These are phyloP conservation scores for Neodiprion fabricii DNA, from an alignment of 1,140 invertebrate species.

Conservation along the genomic window DNA sequence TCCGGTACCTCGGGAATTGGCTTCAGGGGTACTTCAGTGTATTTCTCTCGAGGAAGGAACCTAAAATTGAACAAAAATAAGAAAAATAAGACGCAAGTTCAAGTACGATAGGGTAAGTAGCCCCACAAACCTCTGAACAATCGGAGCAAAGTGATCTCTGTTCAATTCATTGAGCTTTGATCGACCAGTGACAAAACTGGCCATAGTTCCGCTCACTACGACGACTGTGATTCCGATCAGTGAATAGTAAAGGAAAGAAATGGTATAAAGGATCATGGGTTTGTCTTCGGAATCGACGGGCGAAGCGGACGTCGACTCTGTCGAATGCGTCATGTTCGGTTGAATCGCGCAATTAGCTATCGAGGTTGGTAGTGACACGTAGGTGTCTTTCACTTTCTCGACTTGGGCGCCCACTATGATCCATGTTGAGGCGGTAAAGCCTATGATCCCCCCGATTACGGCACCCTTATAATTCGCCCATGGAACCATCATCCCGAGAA, in stretches of 20 bases:
- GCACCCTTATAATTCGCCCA: constrained; percentile 62
- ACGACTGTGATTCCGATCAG: constrained; percentile 59
- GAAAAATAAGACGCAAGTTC: too few relatives aligned
- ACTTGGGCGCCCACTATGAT: constrained; percentile 67
- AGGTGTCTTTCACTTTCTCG: constrained; percentile 47
- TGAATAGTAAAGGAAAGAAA: constrained; percentile 70
- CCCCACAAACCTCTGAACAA: constrained; percentile 36
- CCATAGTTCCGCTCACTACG: constrained; percentile 53
- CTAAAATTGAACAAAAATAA: constrained; percentile 4
- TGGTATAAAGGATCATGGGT: constrained; percentile 53
- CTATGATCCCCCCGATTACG: constrained; percentile 56
- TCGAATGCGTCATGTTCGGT: constrained; percentile 32
- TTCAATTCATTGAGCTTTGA: constrained; percentile 35
- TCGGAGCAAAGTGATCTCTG: constrained; percentile 41
- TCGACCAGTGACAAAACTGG: constrained; percentile 57
- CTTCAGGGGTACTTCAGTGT: constrained; percentile 28
- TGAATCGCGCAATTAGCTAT: constrained; percentile 52
- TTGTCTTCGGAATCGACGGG: constrained; percentile 28
- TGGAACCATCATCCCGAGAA: constrained; percentile 62
- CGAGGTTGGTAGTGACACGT: constrained; percentile 44
- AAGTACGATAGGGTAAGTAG: too few relatives aligned
- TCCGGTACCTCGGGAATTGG: neutral
- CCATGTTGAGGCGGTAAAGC: constrained; percentile 63
- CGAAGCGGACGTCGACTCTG: constrained; percentile 9
- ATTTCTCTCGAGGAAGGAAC: constrained; percentile 30